These are phyloP conservation scores for Ophiothrix spiculata DNA, from an alignment of 35 echinoderm and acorn worm genomes.

Conservation along the genomic window DNA sequence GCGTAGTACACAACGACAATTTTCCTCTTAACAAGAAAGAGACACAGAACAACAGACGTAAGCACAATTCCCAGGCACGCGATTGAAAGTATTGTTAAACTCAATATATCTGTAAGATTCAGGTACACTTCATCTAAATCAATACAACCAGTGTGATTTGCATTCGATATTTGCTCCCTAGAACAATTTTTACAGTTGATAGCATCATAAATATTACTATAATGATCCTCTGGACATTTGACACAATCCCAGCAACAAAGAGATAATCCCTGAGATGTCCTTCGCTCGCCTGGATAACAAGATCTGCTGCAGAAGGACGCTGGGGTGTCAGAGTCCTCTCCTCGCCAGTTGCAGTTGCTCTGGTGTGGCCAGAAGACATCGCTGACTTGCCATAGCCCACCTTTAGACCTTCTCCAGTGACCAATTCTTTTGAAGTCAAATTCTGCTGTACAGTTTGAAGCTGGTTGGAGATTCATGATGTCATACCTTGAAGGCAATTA, in stretches of 20 bases:
- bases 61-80: conserved; percentile 25
- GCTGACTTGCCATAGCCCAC: not conserved
- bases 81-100: conserved; percentile 18
- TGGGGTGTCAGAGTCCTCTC: not conserved
- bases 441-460: not conserved
- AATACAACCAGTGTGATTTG: conserved; percentile 50
- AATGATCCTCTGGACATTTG: conserved; percentile 48
- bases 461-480: conserved; percentile 54
- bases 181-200: conserved; percentile 34
- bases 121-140: conserved; percentile 35
- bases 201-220: conserved; percentile 35
- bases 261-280: conserved; percentile 13
- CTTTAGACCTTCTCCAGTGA: conserved; percentile 18
- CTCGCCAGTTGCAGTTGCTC: conserved; percentile 9
- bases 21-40: conserved; percentile 43
- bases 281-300: conserved; percentile 44
- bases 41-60: conserved; percentile 16
- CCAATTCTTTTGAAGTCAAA: conserved; percentile 28
- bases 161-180: conserved; percentile 41
- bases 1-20: conserved; percentile 43
- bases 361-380: conserved; percentile 30
- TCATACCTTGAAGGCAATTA: conserved; percentile 33
- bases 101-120: not conserved
- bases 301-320: conserved; percentile 45
- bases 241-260: conserved; percentile 76